Evolutionary conservation across 1,140 invertebrate species (phyloP), one percentile per base, ranked within the genome.

Genomic region (Conus betulinus): DNA sequence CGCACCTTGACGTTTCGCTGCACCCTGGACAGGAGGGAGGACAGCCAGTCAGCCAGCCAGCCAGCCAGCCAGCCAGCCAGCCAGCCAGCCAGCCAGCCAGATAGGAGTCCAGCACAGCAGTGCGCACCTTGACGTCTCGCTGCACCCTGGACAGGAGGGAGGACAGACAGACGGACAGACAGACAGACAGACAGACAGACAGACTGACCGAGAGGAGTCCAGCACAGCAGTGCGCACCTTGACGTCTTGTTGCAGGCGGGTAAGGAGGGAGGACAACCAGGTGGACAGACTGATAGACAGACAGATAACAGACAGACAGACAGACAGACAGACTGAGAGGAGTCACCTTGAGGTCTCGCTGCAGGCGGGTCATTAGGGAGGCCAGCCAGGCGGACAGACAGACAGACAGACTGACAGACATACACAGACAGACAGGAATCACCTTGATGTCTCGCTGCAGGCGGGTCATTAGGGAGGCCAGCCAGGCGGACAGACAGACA

Each of bases 401-500:
- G 81, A 82, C 10, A 82, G 81, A 82, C 51, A 82, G 81, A 82
- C 10, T 7, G n/a, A 82, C 10, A 82, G 1, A 82, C 13, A 82
- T 4, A 82, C 15, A 55, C 15, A 82, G n/a, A 82, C 17, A 82
- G 81, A 82, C 23, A 82, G 53, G 8, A 23, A 0, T 6, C 27
- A 55, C 39, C 53, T 82, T 51, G 53, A 13, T 5, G 13, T 82
- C 79, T 23, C 79, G 17, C 0, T 52, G 39, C n/a, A 82, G 23
- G 6, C 27, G 13, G 17, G 39, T 82, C 13, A 39, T 6, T 20
- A 55, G n/a, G n/a, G n/a, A n/a, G n/a, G n/a, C n/a, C 15, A 82
- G 79, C 10, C 15, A 82, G 79, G 39, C 39, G 6, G 79, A 82
- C 39, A 82, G 79, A 82, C 39, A 82, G 79, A 82, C 6, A 82